Percentiles rank a stretch among this genome's conserved stretches.
Conservation (phyloP, 2,797 vertebrate genomes). For the Myotis planiceps region DNA sequence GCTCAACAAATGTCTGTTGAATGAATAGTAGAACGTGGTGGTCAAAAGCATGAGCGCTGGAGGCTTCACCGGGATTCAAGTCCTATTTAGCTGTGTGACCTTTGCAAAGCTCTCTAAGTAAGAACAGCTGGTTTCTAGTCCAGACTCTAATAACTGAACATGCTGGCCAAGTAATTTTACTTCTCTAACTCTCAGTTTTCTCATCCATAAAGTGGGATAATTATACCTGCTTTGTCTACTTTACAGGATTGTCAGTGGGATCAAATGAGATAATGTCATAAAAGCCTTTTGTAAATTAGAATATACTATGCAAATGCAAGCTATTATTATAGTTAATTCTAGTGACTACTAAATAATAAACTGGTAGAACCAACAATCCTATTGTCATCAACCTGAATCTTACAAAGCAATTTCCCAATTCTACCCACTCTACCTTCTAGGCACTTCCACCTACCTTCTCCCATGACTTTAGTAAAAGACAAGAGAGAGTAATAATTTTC, state of each 20-base stretch:
- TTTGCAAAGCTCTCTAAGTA: neutral
- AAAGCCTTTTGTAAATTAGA: slow-evolving; percentile 69
- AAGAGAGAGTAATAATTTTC: slow-evolving; percentile 31
- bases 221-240: slow-evolving; percentile 62
- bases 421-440: slow-evolving; percentile 64
- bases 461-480: slow-evolving; percentile 19
- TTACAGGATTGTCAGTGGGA: slow-evolving; percentile 58
- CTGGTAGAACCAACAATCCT: slow-evolving; percentile 60
- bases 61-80: neutral
- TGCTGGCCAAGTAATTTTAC: slow-evolving; percentile 16
- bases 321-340: slow-evolving; percentile 74
- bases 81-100: neutral
- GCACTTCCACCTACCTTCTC: slow-evolving; percentile 44
- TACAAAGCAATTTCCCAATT: slow-evolving; percentile 64
- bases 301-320: slow-evolving; percentile 64
- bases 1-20: neutral
- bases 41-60: neutral
- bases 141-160: slow-evolving; percentile 16
- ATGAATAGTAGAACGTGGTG: neutral
- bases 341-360: slow-evolving; percentile 70
- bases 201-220: slow-evolving; percentile 66
- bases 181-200: slow-evolving; percentile 55
- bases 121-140: neutral
- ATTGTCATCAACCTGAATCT: slow-evolving; percentile 64
- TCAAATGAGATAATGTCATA: slow-evolving; percentile 75